Evolutionary conservation across 2,113 vertebrate species (phyloP).

Genomic region (Ageneiosus marmoratus): DNA sequence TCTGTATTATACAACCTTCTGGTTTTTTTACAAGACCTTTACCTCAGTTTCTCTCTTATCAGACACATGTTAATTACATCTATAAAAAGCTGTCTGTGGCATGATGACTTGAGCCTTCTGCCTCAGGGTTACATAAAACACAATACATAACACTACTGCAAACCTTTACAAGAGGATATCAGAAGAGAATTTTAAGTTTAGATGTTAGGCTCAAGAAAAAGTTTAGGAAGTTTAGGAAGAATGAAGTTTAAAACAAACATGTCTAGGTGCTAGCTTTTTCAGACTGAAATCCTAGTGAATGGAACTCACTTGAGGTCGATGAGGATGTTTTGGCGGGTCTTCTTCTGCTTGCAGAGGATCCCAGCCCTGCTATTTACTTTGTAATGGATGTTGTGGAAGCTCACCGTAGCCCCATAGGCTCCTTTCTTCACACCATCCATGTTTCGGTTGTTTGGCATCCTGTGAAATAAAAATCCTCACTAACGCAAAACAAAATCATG

Average conservation of each 20-base stretch:
- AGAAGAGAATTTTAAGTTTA: too few relatives aligned
- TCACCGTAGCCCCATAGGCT: conserved; percentile 61
- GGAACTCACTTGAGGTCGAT: conserved; percentile 71
- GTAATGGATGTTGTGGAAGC: conserved; percentile 72
- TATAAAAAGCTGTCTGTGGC: background rate
- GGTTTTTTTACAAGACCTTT: background rate
- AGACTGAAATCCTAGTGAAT: background rate
- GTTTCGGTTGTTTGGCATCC: conserved; percentile 19
- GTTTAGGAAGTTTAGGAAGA: background rate
- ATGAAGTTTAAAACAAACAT: background rate
- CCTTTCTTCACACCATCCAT: background rate
- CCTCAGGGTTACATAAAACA: background rate
- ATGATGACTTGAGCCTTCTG: background rate
- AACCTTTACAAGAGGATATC: background rate
- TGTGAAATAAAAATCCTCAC: background rate
- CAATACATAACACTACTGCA: background rate
- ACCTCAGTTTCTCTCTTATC: background rate
- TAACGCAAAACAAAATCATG: background rate
- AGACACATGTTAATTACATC: background rate
- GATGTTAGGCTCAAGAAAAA: background rate
- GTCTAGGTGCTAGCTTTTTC: background rate
- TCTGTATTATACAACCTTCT: background rate
- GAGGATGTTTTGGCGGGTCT: conserved; percentile 65
- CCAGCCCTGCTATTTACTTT: conserved; percentile 55
- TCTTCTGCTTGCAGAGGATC: conserved; percentile 58